Base-by-base conservation (phyloP, 1,140 invertebrate genomes). In the Chrysomallon squamiferum region DNA sequence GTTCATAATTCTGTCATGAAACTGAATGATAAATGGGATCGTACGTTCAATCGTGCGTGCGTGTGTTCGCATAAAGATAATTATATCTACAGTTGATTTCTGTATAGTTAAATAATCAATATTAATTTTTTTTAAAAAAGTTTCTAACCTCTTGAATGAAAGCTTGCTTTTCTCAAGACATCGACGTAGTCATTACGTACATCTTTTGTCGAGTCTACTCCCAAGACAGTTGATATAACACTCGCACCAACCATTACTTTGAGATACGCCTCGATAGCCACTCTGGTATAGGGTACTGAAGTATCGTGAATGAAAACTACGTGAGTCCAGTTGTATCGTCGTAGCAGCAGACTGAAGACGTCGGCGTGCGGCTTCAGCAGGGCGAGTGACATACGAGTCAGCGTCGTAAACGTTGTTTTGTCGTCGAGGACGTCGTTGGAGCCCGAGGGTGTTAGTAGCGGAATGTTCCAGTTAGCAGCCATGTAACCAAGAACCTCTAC, bases 391-490 rank as follows among this genome's bases (percentile, higher is more conserved):
- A 65, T 30, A 9, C 71, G 30, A 13, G 71, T 73, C 13, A 76
- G 59, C 15, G 65, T 62, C 4, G 66, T 61, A 52, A 67, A 76
- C 13, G 65, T 56, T 2, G 15, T 54, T 54, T 73, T 73, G 68
- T 76, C 59, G 3, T 59, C 71, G 13, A 76, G 38, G 32, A 52
- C 65, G 33, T 65, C 71, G 11, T 66, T 65, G 20, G 68, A 70
- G 25, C 66, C 74, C 18, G 72, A 60, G 0, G 72, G 72, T 1
- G 74, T 76, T 65, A 76, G 69, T 41, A 73, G 41, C 0, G 73
- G 71, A 18, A 75, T 52, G 41, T 75, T 71, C 73, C 71, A 73
- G 11, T 54, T 61, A 50, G 68, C 69, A 30, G 68, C 71, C 73
- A 75, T 66, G 61, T 72, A 58, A 9, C 61, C 64, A 22, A 75